These are phyloP conservation scores for Halcyon chelicuti DNA, from an alignment of 2,797 vertebrate species.

Conservation along the genomic window DNA sequence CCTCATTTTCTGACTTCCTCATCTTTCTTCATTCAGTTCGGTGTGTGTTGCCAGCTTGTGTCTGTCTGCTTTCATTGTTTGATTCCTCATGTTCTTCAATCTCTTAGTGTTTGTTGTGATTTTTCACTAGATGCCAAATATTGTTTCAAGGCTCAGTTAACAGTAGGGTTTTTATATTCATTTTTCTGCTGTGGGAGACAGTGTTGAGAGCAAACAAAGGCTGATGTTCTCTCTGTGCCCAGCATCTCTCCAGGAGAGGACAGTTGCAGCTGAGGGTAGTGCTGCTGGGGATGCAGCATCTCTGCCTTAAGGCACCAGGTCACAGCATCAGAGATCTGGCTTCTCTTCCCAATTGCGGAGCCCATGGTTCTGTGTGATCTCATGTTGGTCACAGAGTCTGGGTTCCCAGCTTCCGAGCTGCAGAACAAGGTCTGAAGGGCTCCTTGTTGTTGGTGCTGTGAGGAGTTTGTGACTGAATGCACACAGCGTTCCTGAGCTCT, in stretches of 20 bases:
- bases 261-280: fast-evolving
- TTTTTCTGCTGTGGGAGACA: not conserved
- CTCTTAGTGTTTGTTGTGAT: not conserved
- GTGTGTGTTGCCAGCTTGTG: not conserved
- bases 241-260: fast-evolving
- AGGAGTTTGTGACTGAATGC: fast-evolving
- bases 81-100: not conserved
- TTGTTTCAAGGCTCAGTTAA: not conserved
- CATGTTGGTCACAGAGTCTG: fast-evolving
- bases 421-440: not conserved
- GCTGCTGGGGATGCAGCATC: not conserved
- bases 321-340: too few species aligned
- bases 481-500: fast-evolving
- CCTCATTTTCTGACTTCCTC: not conserved
- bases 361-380: not conserved
- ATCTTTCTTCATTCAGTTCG: not conserved
- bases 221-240: not conserved
- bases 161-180: not conserved
- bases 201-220: not conserved
- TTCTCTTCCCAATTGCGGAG: not conserved
- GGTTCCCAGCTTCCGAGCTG: not conserved
- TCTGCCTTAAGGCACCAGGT: not conserved
- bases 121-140: not conserved
- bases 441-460: fast-evolving
- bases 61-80: not conserved